These are phyloP conservation scores for Ferrisia virgata DNA, from an alignment of 2,888 invertebrate genomes.

Conservation along the genomic window DNA sequence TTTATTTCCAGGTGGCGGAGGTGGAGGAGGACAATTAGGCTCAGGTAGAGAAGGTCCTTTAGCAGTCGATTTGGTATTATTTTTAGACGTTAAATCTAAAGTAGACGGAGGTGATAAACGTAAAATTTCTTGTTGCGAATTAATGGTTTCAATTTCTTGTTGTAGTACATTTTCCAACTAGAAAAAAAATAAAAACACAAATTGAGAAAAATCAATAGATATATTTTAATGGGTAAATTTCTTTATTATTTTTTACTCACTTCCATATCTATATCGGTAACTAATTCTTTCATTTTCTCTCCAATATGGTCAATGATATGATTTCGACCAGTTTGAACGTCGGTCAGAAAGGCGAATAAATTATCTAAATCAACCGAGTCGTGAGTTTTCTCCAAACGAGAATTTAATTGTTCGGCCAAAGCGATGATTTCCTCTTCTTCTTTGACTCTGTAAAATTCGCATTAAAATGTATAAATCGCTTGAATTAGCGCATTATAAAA, in stretches of 20 bases:
- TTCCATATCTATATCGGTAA: constrained; percentile 78
- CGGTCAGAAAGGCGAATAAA: constrained; percentile 83
- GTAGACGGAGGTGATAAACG: constrained; percentile 49
- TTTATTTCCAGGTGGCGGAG: constrained; percentile 51
- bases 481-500: neutral
- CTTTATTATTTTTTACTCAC: constrained; percentile 53
- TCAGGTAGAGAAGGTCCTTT: constrained; percentile 66
- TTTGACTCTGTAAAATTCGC: constrained; percentile 53
- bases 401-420: constrained; percentile 68
- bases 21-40: constrained; percentile 64
- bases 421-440: constrained; percentile 66
- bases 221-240: neutral
- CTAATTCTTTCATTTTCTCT: constrained; percentile 77
- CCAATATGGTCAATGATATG: constrained; percentile 77
- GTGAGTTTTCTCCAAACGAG: constrained; percentile 57
- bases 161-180: constrained; percentile 64
- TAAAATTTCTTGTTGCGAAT: constrained; percentile 54
- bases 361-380: constrained; percentile 85
- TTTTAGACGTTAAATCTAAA: constrained; percentile 30
- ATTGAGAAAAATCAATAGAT: neutral
- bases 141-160: constrained; percentile 60
- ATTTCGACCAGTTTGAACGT: constrained; percentile 64
- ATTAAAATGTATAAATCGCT: neutral
- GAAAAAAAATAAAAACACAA: constrained; percentile 44
- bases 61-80: constrained; percentile 51